These are phyloP conservation scores for Acleris cristana DNA, from an alignment of 2,888 invertebrate species.

Conservation along the genomic window DNA sequence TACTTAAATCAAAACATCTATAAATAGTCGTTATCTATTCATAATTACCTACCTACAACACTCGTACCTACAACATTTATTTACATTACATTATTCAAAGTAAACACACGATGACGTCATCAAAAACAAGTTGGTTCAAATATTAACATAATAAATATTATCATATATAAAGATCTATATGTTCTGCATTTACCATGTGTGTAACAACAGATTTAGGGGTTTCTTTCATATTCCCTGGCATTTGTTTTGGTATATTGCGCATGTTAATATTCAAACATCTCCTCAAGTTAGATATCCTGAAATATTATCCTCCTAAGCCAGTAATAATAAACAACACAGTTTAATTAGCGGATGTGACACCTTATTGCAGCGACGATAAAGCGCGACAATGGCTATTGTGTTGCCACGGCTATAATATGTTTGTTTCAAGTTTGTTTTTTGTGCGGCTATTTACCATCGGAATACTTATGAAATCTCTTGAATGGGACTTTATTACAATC, in stretches of 20 bases:
- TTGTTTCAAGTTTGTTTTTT: too few species aligned
- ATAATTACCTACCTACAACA: not conserved
- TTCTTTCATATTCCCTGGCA: too few species aligned
- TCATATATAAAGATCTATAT: not conserved
- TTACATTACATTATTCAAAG: constrained; percentile 23
- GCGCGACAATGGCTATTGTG: constrained; percentile 23
- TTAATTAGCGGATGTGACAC: constrained; percentile 10
- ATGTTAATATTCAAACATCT: not conserved
- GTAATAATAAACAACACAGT: constrained; percentile 15
- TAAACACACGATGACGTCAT: constrained; percentile 2
- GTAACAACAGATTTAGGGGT: too few species aligned
- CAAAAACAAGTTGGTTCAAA: constrained; percentile 1
- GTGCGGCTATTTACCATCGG: too few species aligned
- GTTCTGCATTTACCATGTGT: too few species aligned
- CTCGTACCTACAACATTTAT: constrained; percentile 7
- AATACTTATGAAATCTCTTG: too few species aligned
- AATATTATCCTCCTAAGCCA: constrained; percentile 15
- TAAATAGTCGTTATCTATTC: constrained; percentile 28
- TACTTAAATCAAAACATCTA: constrained; percentile 7
- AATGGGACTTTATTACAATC: too few species aligned
- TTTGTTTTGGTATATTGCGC: too few species aligned
- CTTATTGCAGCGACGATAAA: constrained; percentile 16
- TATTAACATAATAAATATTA: not conserved
- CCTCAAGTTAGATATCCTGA: constrained; percentile 6
- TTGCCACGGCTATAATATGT: not conserved